A percentile compares a stretch with the other conserved stretches of the same genome.
phyloP scores from a whole-genome alignment of 2,797 vertebrate species.

The Netta rufina region DNA sequence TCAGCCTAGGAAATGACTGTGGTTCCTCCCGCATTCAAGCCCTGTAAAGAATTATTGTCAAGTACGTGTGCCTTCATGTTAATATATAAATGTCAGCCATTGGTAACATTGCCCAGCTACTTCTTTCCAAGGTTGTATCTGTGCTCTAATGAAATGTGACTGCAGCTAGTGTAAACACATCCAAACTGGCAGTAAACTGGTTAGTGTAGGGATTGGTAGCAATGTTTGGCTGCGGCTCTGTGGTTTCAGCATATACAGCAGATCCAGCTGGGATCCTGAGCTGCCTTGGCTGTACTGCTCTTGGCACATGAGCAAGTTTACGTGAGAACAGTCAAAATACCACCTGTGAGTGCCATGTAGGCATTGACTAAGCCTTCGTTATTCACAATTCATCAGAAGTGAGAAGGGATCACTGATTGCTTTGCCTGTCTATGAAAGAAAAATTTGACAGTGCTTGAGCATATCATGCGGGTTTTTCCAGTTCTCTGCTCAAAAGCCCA shows the following conservation, averaged over 20 bases:
- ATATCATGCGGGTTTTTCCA: background rate
- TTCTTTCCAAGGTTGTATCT: background rate
- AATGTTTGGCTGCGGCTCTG: constrained; percentile 1
- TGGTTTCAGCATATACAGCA: background rate
- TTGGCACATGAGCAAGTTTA: background rate
- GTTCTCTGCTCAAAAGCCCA: background rate
- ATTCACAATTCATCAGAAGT: constrained; percentile 4
- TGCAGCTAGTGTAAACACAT: background rate
- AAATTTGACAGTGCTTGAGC: background rate
- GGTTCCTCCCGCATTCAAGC: background rate
- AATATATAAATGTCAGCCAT: constrained; percentile 4
- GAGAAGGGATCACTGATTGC: background rate
- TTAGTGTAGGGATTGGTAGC: background rate
- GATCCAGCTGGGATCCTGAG: constrained; percentile 1
- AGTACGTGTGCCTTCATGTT: background rate
- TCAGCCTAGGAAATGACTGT: constrained; percentile 30
- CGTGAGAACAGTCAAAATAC: background rate
- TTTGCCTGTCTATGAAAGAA: constrained; percentile 1
- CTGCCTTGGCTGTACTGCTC: background rate
- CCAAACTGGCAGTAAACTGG: background rate
- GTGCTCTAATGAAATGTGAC: background rate
- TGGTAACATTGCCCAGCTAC: background rate
- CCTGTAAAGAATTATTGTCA: constrained; percentile 19
- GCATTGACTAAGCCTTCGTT: background rate
- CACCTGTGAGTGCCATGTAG: background rate